phyloP scores from a whole-genome alignment of 2,113 vertebrate species.

The Phalacrocorax pelagicus region DNA sequence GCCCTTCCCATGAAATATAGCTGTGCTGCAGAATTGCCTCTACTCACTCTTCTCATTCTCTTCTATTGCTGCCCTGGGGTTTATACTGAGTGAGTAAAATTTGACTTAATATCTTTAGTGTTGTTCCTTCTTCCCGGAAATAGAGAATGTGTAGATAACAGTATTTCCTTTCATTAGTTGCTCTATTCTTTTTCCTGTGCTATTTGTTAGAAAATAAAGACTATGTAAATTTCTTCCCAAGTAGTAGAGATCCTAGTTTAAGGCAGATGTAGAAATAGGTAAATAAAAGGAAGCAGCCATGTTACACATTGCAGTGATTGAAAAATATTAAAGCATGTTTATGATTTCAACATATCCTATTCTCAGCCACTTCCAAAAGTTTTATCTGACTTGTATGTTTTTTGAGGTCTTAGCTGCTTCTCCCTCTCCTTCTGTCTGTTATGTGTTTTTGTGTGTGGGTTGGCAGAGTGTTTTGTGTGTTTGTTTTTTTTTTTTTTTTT shows the following conservation, averaged over 20 bases:
- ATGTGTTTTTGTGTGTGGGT: not conserved
- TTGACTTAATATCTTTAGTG: not conserved
- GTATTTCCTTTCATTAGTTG: not conserved
- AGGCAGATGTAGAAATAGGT: not conserved
- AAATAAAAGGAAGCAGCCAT: not conserved
- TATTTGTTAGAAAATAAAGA: not conserved
- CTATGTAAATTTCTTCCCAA: not conserved
- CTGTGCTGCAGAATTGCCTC: not conserved
- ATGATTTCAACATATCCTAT: not conserved
- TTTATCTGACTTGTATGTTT: not conserved
- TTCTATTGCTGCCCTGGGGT: not conserved
- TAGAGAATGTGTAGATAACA: not conserved
- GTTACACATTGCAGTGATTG: not conserved
- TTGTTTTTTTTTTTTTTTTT: not conserved
- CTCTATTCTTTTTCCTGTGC: not conserved
- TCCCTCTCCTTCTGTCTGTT: not conserved
- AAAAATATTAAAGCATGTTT: not conserved
- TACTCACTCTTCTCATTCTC: not conserved
- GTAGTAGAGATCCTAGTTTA: not conserved
- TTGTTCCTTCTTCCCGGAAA: not conserved
- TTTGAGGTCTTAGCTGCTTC: not conserved
- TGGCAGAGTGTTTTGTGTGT: not conserved
- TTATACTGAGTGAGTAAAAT: not conserved
- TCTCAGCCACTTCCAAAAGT: not conserved
- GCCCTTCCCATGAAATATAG: not conserved